Percentiles rank a stretch among this genome's conserved stretches.
These are phyloP conservation scores for Ibidorhyncha struthersii DNA, from an alignment of 2,113 vertebrate genomes.

Conservation along the genomic window DNA sequence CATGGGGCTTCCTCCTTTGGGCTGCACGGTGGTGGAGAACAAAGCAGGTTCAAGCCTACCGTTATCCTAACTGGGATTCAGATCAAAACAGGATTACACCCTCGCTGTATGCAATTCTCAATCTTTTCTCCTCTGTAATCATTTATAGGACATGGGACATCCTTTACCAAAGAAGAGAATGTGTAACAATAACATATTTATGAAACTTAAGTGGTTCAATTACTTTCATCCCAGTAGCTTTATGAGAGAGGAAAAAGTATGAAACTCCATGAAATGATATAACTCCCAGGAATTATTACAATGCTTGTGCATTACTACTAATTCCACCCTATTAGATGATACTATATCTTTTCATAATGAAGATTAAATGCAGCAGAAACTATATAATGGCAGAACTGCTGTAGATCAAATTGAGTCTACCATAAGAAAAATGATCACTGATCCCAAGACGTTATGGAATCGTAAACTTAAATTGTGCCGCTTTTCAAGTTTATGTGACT, in stretches of 20 bases:
- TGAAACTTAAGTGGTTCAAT: slow-evolving; percentile 38
- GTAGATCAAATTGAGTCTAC: slow-evolving; percentile 76
- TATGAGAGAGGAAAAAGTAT: slow-evolving; percentile 56
- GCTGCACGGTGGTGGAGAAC: background rate
- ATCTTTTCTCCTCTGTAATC: background rate
- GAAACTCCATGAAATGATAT: slow-evolving; percentile 51
- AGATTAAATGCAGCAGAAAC: slow-evolving; percentile 75
- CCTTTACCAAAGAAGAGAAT: slow-evolving; percentile 1
- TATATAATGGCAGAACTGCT: slow-evolving; percentile 66
- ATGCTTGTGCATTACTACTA: slow-evolving; percentile 67
- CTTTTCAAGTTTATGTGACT: slow-evolving; percentile 83
- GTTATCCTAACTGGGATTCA: background rate
- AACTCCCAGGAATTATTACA: slow-evolving; percentile 69
- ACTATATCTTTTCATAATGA: slow-evolving; percentile 71
- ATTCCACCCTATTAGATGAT: slow-evolving; percentile 72
- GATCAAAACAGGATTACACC: background rate
- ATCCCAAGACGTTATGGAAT: slow-evolving; percentile 77
- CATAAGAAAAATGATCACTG: slow-evolving; percentile 75
- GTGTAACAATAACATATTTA: slow-evolving; percentile 45
- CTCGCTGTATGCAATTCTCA: background rate
- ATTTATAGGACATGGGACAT: background rate
- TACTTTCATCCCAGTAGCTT: slow-evolving; percentile 53
- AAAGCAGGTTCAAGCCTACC: background rate
- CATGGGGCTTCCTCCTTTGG: background rate
- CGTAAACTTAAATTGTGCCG: slow-evolving; percentile 78